Evolutionary conservation across 2,888 invertebrate genomes (phyloP), one percentile per base, ranked within the genome.

Genomic region (Penaeus monodon): DNA sequence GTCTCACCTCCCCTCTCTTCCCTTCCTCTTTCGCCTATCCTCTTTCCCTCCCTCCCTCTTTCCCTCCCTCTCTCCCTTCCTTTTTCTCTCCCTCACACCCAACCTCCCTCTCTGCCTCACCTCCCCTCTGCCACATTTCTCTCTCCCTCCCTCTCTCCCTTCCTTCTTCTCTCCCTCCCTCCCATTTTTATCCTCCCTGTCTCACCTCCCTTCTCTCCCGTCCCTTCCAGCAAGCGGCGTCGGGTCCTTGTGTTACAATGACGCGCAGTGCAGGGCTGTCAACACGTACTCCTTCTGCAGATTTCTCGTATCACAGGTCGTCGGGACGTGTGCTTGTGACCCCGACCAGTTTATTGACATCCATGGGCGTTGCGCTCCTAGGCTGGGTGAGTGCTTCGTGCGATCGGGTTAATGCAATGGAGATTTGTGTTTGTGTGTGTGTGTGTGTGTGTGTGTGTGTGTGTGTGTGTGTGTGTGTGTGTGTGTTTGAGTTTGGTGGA

Each of bases 251-350:
- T 88, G 88, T 33, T 88, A 88, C 81, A 88, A 85, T 76, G 85
- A 88, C 49, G 88, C 88, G 27, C 88, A 88, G 84, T 88, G 88
- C 78, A 80, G 81, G 1, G 88, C 88, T 14, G 76, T 85, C 24
- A 88, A 88, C 85, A 81, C 64, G 27, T 86, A 84, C 81, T 81
- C 77, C 88, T 88, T 88, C 85, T 85, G 84, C 38, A 68, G 80
- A 29, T 84, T 68, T 76, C 38, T 84, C 27, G 88, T 88, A 38
- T 68, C 79, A 1, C 78, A 80, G 77, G 88, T 88, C 68, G 88
- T 88, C 77, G 88, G 88, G 8, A 81, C 81, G 20, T 88, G 88
- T n/a, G 74, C 85, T 63, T 88, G 88, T 38, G 88, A 88, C 70
- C 84, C 85, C 8, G 88, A 88, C 70, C 88, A 88, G 88, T 88